A percentile compares a stretch with the other conserved stretches of the same genome.
Conservation (phyloP, 2,888 invertebrate species). For the Leptinotarsa haldemani region DNA sequence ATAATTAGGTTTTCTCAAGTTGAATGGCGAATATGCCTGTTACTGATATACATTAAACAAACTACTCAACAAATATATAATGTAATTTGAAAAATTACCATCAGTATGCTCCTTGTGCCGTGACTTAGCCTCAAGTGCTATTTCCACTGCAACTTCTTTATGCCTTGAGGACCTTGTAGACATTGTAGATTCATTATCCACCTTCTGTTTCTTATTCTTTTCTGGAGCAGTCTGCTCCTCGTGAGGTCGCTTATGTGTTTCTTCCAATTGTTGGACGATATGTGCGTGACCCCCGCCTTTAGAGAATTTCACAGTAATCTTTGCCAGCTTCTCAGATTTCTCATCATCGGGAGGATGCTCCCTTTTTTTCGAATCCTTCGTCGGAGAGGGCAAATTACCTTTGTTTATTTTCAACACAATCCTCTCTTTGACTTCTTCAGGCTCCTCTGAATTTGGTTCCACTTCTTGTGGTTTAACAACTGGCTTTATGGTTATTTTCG, state of each 20-base stretch:
- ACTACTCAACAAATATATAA: no score
- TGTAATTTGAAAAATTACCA: neutral
- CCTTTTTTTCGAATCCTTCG: constrained; percentile 55
- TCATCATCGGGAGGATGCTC: constrained; percentile 55
- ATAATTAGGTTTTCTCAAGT: no score
- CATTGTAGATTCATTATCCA: constrained; percentile 38
- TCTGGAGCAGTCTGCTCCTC: constrained; percentile 46
- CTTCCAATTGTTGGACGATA: constrained; percentile 57
- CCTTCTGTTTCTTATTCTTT: constrained; percentile 47
- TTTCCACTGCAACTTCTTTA: constrained; percentile 11
- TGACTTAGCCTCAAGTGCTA: constrained; percentile 11
- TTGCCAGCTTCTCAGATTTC: constrained; percentile 65
- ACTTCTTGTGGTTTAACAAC: constrained; percentile 66
- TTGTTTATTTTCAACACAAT: constrained; percentile 77
- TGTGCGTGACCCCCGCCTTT: constrained; percentile 65
- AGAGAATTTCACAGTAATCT: constrained; percentile 69
- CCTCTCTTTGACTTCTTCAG: constrained; percentile 64
- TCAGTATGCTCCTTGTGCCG: constrained; percentile 10
- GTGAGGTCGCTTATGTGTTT: constrained; percentile 45
- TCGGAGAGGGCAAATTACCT: constrained; percentile 61
- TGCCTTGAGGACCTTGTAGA: constrained; percentile 37
- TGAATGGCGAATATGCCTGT: no score
- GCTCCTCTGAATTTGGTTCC: constrained; percentile 58
- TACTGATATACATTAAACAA: no score
- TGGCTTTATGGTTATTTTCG: constrained; percentile 72